Evolutionary conservation across 2,113 vertebrate genomes (phyloP).

Genomic region (Sphyrna mokarran): DNA sequence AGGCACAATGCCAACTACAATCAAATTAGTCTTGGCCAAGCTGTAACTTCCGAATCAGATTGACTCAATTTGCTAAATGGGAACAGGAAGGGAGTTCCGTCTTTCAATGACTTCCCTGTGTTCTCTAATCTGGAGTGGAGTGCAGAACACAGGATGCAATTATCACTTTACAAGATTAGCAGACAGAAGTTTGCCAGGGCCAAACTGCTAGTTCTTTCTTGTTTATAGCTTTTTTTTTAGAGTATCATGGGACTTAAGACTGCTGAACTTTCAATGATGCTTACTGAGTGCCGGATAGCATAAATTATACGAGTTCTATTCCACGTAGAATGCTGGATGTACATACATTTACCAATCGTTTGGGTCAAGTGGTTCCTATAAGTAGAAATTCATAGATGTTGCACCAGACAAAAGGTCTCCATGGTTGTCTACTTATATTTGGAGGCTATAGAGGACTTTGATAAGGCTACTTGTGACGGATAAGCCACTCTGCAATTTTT

Average conservation of each 20-base stretch:
- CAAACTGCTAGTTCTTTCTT: neutral
- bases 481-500: neutral
- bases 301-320: neutral
- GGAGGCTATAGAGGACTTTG: neutral
- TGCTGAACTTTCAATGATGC: neutral
- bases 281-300: neutral
- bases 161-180: slow-evolving; percentile 30
- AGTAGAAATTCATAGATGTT: neutral
- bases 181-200: slow-evolving; percentile 4
- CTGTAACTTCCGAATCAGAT: slow-evolving; percentile 32
- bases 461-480: neutral
- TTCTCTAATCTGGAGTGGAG: slow-evolving; percentile 18
- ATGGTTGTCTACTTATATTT: neutral
- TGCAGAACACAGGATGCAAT: slow-evolving; percentile 27
- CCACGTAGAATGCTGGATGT: neutral
- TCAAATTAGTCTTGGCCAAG: slow-evolving; percentile 23
- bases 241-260: neutral
- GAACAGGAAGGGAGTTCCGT: slow-evolving; percentile 28
- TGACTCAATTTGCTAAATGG: slow-evolving; percentile 36
- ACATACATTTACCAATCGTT: neutral
- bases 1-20: neutral
- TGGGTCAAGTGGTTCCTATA: neutral
- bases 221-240: neutral
- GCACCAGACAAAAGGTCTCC: neutral
- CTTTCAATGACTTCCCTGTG: slow-evolving; percentile 29